Percentiles rank a stretch among this genome's conserved stretches.
Evolutionary conservation across 2,113 vertebrate genomes (phyloP).

Genomic region (Machaerirhynchus nigripectus): DNA sequence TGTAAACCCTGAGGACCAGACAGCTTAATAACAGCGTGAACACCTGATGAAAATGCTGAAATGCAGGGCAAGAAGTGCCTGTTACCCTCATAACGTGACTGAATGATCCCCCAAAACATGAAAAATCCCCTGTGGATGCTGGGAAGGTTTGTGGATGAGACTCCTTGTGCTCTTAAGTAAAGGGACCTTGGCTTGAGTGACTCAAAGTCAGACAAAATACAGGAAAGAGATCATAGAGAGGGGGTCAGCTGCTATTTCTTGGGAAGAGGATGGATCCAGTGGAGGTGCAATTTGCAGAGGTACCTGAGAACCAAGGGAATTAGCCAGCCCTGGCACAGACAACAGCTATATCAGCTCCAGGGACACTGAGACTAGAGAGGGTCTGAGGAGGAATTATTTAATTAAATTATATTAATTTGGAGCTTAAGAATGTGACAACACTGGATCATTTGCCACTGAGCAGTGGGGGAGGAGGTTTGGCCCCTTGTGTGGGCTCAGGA

Average conservation of each 20-base stretch:
- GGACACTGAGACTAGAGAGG: neutral
- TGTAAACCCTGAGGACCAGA: neutral
- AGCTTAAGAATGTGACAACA: no score
- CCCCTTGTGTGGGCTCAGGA: neutral
- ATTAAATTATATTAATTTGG: no score
- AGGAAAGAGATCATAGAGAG: neutral
- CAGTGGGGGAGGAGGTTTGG: neutral
- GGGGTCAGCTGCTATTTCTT: neutral
- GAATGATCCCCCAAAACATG: neutral
- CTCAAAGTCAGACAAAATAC: neutral
- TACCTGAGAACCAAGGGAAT: neutral
- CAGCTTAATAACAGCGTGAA: neutral
- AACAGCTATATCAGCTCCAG: rapidly evolving
- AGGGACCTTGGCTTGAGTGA: neutral
- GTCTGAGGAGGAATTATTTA: neutral
- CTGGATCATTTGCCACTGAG: no score
- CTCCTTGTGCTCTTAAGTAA: neutral
- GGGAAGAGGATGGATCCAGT: neutral
- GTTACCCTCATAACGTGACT: neutral
- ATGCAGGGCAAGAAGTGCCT: neutral
- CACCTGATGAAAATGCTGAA: neutral
- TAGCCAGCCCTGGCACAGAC: neutral
- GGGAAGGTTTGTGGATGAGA: neutral
- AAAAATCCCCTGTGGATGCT: neutral
- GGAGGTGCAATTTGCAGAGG: neutral